These are phyloP conservation scores for Pogonocichla stellata DNA, from an alignment of 2,113 vertebrate genomes.

Conservation along the genomic window DNA sequence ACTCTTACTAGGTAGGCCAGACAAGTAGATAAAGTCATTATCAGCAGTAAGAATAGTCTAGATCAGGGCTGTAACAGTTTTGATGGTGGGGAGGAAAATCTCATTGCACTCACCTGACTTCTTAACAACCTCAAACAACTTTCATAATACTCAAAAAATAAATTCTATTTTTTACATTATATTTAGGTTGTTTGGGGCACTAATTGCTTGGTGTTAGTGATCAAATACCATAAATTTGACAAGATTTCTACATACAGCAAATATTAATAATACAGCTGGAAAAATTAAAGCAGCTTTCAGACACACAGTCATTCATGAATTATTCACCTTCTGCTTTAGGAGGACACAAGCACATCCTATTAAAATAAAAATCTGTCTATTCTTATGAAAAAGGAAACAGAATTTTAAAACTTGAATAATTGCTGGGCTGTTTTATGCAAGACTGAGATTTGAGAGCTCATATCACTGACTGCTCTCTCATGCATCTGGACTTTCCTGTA, in stretches of 20 bases:
- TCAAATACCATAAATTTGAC: background rate
- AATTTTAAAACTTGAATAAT: background rate
- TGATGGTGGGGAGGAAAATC: background rate
- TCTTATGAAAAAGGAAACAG: background rate
- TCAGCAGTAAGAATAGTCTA: background rate
- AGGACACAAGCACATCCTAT: background rate
- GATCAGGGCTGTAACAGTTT: background rate
- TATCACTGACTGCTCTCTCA: background rate
- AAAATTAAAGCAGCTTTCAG: background rate
- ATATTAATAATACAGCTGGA: background rate
- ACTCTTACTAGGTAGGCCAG: background rate
- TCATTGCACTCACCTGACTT: background rate
- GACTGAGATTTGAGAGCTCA: background rate
- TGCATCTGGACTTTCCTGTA: background rate
- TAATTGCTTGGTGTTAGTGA: background rate
- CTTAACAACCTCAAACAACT: background rate
- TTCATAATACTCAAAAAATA: background rate
- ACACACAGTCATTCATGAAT: background rate
- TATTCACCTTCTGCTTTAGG: background rate
- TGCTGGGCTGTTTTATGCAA: background rate
- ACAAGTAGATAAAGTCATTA: background rate
- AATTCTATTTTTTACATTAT: background rate
- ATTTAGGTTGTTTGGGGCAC: background rate
- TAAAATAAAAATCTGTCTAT: background rate
- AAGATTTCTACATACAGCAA: background rate